These are phyloP conservation scores for Eufriesea mexicana DNA, from an alignment of 1,140 invertebrate species.

Conservation along the genomic window DNA sequence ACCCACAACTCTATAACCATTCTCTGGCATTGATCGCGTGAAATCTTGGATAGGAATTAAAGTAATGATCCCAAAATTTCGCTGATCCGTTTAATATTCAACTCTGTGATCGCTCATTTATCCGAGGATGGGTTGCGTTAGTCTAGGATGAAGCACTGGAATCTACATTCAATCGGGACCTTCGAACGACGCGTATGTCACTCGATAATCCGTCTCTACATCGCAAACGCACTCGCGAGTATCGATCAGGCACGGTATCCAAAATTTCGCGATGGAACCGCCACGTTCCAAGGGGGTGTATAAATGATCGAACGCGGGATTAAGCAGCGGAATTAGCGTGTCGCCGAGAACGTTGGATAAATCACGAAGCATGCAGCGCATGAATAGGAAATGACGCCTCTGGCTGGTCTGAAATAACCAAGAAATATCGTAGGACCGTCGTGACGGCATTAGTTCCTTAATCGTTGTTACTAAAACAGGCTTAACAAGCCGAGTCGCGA, in stretches of 20 bases:
- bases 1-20: too few relatives aligned
- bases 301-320: background rate
- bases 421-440: conserved; percentile 1
- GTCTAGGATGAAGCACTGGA: too few relatives aligned
- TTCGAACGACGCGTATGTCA: rapidly evolving
- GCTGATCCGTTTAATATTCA: too few relatives aligned
- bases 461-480: conserved; percentile 1
- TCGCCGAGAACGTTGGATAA: conserved; percentile 1
- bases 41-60: too few relatives aligned
- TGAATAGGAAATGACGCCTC: conserved; percentile 16
- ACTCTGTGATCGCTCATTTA: too few relatives aligned
- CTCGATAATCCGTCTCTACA: background rate
- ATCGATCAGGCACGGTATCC: background rate
- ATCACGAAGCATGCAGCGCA: background rate
- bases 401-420: background rate
- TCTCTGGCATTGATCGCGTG: too few relatives aligned
- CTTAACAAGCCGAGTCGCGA: background rate
- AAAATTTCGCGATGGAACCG: background rate
- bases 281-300: too few relatives aligned
- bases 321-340: conserved; percentile 2
- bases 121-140: too few relatives aligned
- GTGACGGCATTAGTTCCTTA: background rate
- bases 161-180: too few relatives aligned
- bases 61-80: too few relatives aligned
- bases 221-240: background rate